Base-by-base conservation (phyloP, 2,113 vertebrate genomes). In the Marmota monax region DNA sequence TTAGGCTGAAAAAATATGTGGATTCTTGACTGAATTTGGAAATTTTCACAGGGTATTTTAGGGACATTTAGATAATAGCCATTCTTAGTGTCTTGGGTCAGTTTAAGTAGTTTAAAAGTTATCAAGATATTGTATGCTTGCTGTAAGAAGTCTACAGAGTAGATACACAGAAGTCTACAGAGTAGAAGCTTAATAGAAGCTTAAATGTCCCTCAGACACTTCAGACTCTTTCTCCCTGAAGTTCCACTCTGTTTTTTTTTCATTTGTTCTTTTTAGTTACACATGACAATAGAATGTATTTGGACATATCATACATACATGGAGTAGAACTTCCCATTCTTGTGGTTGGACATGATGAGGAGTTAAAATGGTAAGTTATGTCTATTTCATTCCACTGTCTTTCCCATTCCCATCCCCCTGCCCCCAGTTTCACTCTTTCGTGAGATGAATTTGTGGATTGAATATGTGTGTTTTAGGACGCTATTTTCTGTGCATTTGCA, bases 21-120 rank as follows among this genome's bases (percentile, higher is more conserved):
- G 42, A 45, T 84, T 84, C 45, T 32, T 92, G 73, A 67, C 51
- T 77, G 83, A 74, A 87, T 90, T 84, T 94, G 67, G 87, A 67
- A 86, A 29, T 53, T 78, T 80, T 85, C 67, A 42, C 13, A 84
- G 74, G 20, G 8, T 51, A 4, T 67, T 88, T 95, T 76, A 94
- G 76, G 53, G 51, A 29, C 73, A 69, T 42, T 77, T 92, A 90
- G 79, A 48, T 53, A 96, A 84, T 69, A 45, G 72, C 72, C 42
- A n/a, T 90, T 84, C 78, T 76, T 83, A 83, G 20, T 37, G 61
- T 80, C 32, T 88, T 79, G 53, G 58, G 45, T 87, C 70, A 34
- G 65, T 77, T 87, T 65, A 88, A 76, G 12, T 65, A 65, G 94
- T 74, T 87, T 4, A 27, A 96, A 80, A 65, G 53, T 48, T 77